These are phyloP conservation scores for Parasteatoda tepidariorum DNA, from an alignment of 1,140 invertebrate species.

Conservation along the genomic window DNA sequence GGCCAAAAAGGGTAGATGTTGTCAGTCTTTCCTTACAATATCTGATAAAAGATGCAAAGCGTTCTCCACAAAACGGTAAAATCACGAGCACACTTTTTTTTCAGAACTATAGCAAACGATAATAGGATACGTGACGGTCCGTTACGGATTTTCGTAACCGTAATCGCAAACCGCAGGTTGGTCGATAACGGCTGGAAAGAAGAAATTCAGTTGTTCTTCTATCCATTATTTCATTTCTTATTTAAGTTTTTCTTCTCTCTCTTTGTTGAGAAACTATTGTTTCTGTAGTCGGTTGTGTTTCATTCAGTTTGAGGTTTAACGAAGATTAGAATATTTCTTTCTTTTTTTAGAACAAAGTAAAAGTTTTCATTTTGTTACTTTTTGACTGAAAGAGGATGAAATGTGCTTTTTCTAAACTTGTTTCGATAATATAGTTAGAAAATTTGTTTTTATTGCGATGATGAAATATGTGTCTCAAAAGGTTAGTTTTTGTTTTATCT, in stretches of 20 bases:
- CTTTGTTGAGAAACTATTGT: not conserved
- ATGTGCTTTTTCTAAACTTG: no score
- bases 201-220: not conserved
- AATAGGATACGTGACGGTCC: constrained; percentile 12
- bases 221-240: not conserved
- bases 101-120: not conserved
- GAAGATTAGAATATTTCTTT: no score
- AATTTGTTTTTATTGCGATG: no score
- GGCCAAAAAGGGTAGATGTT: not conserved
- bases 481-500: no score
- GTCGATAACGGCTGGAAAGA: constrained; percentile 16
- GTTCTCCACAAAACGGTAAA: not conserved
- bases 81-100: not conserved
- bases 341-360: no score
- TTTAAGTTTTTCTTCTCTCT: not conserved
- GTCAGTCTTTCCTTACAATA: not conserved
- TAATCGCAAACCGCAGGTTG: constrained; percentile 14
- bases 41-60: constrained; percentile 29
- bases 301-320: no score
- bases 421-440: no score
- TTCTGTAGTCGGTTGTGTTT: constrained; percentile 2
- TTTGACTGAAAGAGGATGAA: no score
- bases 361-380: no score
- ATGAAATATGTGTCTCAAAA: no score
- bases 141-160: constrained; percentile 4